A percentile compares a stretch with the other conserved stretches of the same genome.
Conservation (phyloP, 2,113 vertebrate species). For the Trogon surrucura region DNA sequence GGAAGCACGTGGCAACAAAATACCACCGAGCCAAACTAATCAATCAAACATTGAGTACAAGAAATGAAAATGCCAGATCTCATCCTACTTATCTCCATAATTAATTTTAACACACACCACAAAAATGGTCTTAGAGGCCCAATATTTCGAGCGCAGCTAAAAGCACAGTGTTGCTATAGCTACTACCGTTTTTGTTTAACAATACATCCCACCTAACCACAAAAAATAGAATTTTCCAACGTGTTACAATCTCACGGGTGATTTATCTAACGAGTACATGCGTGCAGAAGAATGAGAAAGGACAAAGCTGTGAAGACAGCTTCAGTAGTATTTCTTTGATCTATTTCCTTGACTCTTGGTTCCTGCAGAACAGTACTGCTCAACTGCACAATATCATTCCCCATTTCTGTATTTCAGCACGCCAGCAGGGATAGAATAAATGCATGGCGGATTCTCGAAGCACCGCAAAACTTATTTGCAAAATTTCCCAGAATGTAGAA, state of each 20-base stretch:
- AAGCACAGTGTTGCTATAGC: constrained; percentile 61
- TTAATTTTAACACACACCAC: background rate
- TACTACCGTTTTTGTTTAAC: constrained; percentile 43
- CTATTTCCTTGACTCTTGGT: background rate
- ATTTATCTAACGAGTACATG: background rate
- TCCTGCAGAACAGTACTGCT: background rate
- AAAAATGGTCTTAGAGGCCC: background rate
- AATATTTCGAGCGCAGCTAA: background rate
- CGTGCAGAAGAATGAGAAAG: background rate
- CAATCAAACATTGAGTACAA: constrained; percentile 55
- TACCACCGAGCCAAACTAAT: background rate
- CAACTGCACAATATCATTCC: background rate
- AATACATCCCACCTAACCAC: constrained; percentile 27
- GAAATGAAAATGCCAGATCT: constrained; percentile 54
- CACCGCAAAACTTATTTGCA: background rate
- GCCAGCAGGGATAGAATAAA: background rate
- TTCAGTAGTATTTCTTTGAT: background rate
- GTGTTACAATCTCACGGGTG: background rate
- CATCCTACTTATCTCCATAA: constrained; percentile 37
- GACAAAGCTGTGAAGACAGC: background rate
- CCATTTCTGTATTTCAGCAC: background rate
- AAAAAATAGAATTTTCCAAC: background rate
- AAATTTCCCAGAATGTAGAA: background rate
- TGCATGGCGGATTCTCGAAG: background rate
- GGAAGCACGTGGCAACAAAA: constrained; percentile 46